Base-by-base conservation (phyloP, 2,797 vertebrate genomes). In the Pseudochromis fuscus region DNA sequence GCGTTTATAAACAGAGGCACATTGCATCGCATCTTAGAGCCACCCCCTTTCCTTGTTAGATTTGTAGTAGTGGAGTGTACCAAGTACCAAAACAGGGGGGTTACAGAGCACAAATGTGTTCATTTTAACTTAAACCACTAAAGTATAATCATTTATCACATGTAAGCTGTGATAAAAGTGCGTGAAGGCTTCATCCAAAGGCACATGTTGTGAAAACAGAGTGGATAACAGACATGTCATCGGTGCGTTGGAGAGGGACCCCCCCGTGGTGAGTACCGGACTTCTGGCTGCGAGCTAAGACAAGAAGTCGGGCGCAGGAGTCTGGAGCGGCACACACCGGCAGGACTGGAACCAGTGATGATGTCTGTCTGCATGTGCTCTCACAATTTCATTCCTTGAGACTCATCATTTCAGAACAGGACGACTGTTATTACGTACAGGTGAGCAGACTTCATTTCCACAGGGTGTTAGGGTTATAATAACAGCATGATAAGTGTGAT, bases 301-400 rank as follows among this genome's bases (percentile, higher is more conserved):
- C 31, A 45, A 10, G 63, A 25, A 70, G 51, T 18, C 33, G 12
- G 0, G 33, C 37, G 16, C 7, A 49, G 6, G 42, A 30, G 33
- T 2, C 33, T 8, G 35, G 11, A 9, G 37, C 31, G 0, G 3
- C 66, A 51, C 21, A 44, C 61, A 61, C 52, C 18, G 55, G 67
- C 19, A 2, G 1, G 16, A 48, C 12, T 11, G n/a, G 60, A 25
- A 12, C 56, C 10, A 61, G 89, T 87, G 85, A 91, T 78, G 63
- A 92, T 93, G 92, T 86, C 87, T 53, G 87, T 90, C 59, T 92
- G 92, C 45, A 94, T 93, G 93, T 79, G 87, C 82, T 89, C 88
- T 76, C 91, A 92, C 67, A 93, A 92, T 67, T 92, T 93, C 82
- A 93, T 93, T 55, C 91, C 92, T 85, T 93, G 92, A 92, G 74